phyloP scores from a whole-genome alignment of 1,140 invertebrate genomes.

The Neocloeon triangulifer region DNA sequence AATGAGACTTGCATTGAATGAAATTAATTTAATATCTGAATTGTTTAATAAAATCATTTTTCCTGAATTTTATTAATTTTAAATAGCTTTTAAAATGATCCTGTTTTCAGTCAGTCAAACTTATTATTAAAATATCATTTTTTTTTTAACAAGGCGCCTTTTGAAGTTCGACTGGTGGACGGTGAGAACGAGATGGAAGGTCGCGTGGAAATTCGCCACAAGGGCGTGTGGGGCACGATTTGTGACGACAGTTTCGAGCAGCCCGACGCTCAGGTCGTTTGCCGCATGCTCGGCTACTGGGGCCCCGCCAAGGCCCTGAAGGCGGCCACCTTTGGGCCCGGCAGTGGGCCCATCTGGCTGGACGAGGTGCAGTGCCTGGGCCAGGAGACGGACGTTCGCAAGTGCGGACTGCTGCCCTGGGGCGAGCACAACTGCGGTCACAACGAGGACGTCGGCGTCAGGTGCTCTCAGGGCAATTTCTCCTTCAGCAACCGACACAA shows the following conservation, averaged over 20 bases:
- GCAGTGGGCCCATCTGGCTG: conserved; percentile 45
- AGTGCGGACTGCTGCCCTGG: conserved; percentile 41
- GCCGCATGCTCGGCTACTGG: conserved; percentile 12
- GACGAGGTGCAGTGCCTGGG: conserved; percentile 43
- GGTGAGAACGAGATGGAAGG: conserved; percentile 30
- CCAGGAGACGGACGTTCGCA: conserved; percentile 34
- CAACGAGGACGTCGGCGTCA: conserved; percentile 48
- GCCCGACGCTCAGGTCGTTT: conserved; percentile 32
- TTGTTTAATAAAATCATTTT: too few species aligned
- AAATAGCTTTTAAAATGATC: too few species aligned
- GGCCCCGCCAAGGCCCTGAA: conserved; percentile 13
- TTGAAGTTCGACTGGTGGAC: conserved; percentile 33
- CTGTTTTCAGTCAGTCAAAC: too few species aligned
- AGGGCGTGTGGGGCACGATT: conserved; percentile 50
- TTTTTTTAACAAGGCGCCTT: too few species aligned
- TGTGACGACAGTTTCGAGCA: conserved; percentile 55
- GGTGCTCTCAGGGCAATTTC: conserved; percentile 21
- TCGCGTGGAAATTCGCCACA: conserved; percentile 40
- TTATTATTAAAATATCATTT: too few species aligned
- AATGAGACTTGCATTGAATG: too few species aligned
- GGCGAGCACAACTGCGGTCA: conserved; percentile 48
- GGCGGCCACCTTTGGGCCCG: conserved; percentile 18
- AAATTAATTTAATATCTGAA: too few species aligned
- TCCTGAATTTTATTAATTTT: too few species aligned
- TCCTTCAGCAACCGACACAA: background rate